phyloP scores from a whole-genome alignment of 1,140 invertebrate species.

The Neoseiulus cucumeris region DNA sequence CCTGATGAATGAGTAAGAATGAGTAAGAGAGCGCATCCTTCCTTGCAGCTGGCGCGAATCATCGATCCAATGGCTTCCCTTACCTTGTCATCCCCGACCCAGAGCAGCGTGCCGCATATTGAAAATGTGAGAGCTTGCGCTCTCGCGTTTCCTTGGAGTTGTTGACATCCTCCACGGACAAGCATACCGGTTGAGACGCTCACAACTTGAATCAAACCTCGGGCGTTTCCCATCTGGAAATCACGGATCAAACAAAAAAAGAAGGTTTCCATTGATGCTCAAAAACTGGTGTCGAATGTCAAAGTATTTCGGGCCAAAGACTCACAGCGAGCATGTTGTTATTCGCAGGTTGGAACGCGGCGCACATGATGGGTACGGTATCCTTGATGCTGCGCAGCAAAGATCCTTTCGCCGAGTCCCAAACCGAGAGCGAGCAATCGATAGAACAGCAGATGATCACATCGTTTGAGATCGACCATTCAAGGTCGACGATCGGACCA shows the following conservation, averaged over 20 bases:
- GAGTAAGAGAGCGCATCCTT: no score
- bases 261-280: background rate
- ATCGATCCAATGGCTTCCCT: constrained; percentile 21
- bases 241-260: no score
- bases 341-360: constrained; percentile 61
- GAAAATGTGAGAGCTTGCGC: constrained; percentile 55
- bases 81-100: constrained; percentile 62
- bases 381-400: constrained; percentile 45
- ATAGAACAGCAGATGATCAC: constrained; percentile 52
- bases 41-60: no score
- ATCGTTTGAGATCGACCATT: constrained; percentile 71
- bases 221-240: constrained; percentile 46
- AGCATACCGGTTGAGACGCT: constrained; percentile 73
- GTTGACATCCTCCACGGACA: constrained; percentile 24
- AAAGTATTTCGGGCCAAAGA: constrained; percentile 14
- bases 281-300: background rate
- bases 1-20: constrained; percentile 26
- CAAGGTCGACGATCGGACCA: constrained; percentile 34
- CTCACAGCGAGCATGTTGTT: constrained; percentile 55
- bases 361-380: constrained; percentile 43
- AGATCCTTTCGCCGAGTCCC: constrained; percentile 38
- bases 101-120: constrained; percentile 51
- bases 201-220: constrained; percentile 50
- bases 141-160: constrained; percentile 30
- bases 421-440: constrained; percentile 52